These are phyloP conservation scores for Eidolon helvum DNA, from an alignment of 2,113 vertebrate species.

Conservation along the genomic window DNA sequence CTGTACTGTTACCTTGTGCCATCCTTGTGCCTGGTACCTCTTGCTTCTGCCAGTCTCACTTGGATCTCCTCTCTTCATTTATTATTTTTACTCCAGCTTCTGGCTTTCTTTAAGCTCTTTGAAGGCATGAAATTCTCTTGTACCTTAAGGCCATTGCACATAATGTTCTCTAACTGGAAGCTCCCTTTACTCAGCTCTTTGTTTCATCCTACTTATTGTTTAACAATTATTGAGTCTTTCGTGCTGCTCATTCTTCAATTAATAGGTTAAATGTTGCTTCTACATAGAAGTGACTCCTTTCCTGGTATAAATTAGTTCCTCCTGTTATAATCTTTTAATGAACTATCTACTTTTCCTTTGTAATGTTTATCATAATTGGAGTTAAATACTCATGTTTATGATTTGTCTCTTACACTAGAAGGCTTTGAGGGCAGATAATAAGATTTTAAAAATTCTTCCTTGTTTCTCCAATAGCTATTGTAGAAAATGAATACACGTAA, in stretches of 20 bases:
- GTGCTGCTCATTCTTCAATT: not conserved
- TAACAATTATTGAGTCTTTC: not conserved
- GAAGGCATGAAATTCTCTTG: not conserved
- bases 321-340: not conserved
- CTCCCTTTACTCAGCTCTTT: not conserved
- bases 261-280: conserved; percentile 31
- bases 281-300: not conserved
- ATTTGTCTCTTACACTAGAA: not conserved
- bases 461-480: not conserved
- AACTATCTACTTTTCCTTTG: not conserved
- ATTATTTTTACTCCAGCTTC: not conserved
- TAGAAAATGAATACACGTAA: not conserved
- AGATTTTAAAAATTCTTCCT: not conserved
- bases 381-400: not conserved
- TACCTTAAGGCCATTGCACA: not conserved
- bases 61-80: not conserved
- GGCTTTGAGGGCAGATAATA: not conserved
- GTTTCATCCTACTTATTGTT: not conserved
- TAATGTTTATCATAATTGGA: not conserved
- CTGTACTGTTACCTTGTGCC: not conserved
- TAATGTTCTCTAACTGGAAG: not conserved
- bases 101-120: not conserved
- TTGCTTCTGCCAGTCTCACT: not conserved
- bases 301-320: not conserved
- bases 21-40: not conserved